phyloP scores from a whole-genome alignment of 2,113 vertebrate species.

The Rhegmatorhina hoffmannsi region DNA sequence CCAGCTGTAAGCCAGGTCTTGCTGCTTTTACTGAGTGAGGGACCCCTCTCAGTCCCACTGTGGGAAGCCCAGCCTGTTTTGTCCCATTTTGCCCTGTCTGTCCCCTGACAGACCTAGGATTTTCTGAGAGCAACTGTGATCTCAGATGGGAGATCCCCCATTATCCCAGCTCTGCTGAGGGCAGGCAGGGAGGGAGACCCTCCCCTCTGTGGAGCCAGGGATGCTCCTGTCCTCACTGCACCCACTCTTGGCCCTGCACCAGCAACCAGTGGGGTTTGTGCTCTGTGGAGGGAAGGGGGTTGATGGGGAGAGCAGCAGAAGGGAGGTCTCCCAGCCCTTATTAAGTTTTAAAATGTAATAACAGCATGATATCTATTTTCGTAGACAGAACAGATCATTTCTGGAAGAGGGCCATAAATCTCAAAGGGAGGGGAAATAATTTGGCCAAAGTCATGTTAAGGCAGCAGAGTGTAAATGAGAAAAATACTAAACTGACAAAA shows the following conservation, averaged over 20 bases:
- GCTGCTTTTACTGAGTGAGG: not conserved
- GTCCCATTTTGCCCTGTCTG: accelerated
- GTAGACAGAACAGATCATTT: constrained; percentile 10
- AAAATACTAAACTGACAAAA: not conserved
- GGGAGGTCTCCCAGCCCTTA: not conserved
- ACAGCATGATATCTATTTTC: not conserved
- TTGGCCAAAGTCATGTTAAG: constrained; percentile 46
- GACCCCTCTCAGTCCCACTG: accelerated
- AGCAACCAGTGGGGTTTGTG: not conserved
- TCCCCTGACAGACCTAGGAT: not conserved
- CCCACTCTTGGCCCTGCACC: not conserved
- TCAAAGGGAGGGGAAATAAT: constrained; percentile 40
- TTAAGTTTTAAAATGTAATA: constrained; percentile 47
- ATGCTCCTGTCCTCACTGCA: not conserved
- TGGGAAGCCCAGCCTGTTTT: not conserved
- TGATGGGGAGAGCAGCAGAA: not conserved
- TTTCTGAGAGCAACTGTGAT: not conserved
- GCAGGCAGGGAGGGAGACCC: not conserved
- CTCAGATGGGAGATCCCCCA: not conserved
- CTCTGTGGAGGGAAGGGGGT: not conserved
- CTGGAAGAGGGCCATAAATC: constrained; percentile 51
- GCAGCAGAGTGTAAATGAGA: not conserved
- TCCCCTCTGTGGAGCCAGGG: not conserved
- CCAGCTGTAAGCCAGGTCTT: not conserved
- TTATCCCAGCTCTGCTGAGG: not conserved